phyloP scores from a whole-genome alignment of 1,140 invertebrate genomes.

The Bombyx mandarina region DNA sequence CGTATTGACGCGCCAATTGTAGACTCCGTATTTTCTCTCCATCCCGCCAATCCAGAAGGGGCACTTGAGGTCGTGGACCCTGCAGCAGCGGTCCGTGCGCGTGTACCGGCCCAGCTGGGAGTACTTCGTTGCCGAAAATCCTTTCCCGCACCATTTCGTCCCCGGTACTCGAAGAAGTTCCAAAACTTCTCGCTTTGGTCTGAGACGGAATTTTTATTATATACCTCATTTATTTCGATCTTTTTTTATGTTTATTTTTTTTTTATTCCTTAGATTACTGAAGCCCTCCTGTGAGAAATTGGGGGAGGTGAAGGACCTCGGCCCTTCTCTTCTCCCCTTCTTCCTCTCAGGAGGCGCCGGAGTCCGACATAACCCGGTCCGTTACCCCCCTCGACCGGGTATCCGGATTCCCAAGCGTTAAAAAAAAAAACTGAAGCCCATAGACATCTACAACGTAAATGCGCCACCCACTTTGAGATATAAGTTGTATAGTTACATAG shows the following conservation, averaged over 20 bases:
- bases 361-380: no score
- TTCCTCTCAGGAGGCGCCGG: no score
- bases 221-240: conserved; percentile 12
- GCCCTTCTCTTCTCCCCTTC: no score
- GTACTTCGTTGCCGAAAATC: conserved; percentile 80
- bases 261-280: neutral
- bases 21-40: conserved; percentile 82
- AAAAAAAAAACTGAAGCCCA: no score
- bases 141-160: conserved; percentile 91
- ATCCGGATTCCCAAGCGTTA: no score
- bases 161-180: conserved; percentile 82
- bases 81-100: conserved; percentile 85
- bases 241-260: conserved; percentile 7
- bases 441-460: no score
- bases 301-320: no score
- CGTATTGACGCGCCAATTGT: conserved; percentile 88
- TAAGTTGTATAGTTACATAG: no score
- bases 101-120: conserved; percentile 83
- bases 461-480: no score
- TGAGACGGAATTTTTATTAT: conserved; percentile 14
- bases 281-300: no score
- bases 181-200: conserved; percentile 70
- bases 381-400: no score
- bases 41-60: conserved; percentile 85
- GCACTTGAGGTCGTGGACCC: conserved; percentile 86